Base-by-base conservation (phyloP, 2,113 vertebrate species). In the Tragelaphus buxtoni region DNA sequence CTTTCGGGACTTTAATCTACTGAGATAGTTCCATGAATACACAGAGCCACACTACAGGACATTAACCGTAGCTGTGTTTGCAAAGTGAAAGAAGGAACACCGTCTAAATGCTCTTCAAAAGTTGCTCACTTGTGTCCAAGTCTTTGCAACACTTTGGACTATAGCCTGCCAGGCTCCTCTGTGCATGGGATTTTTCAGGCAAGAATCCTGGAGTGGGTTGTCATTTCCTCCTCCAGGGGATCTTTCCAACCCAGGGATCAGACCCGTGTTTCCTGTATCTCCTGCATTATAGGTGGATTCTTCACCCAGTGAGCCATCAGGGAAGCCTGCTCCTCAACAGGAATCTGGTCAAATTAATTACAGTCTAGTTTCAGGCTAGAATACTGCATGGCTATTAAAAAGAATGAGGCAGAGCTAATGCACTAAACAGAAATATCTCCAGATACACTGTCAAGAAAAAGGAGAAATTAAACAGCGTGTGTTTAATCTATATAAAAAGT, bases 1-100 rank as follows among this genome's bases (percentile, higher is more conserved):
- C 56, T 6, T 5, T 42, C 0, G 9, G 65, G 47, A 14, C 14
- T 26, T 26, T 47, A 9, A 26, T 60, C 45, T 47, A 30, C 5
- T 17, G 56, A 39, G 58, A 14, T 0, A 6, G 39, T 26, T 8
- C 47, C 3, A 8, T 1, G 24, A 5, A 11, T 1, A 4, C 0
- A 1, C 20, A 53, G 12, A 28, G 53, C 26, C 18, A 3, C 0
- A 6, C 3, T 1, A 18, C 6, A 7, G 35, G 55, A 7, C 14
- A 2, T 3, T 24, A n/a, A 10, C 7, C 2, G 16, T 2, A 6
- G 77, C 5, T 1, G 49, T 12, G 10, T 45, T 30, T 16, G 17
- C 56, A 16, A 60, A 76, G 60, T 0, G 51, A 69, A 32, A 53
- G 69, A 56, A 26, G 45, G 51, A 5, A 32, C 20, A 13, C 16